A percentile compares a stretch with the other conserved stretches of the same genome.
phyloP scores from a whole-genome alignment of 2,113 vertebrate species.

The Echinops telfairi region DNA sequence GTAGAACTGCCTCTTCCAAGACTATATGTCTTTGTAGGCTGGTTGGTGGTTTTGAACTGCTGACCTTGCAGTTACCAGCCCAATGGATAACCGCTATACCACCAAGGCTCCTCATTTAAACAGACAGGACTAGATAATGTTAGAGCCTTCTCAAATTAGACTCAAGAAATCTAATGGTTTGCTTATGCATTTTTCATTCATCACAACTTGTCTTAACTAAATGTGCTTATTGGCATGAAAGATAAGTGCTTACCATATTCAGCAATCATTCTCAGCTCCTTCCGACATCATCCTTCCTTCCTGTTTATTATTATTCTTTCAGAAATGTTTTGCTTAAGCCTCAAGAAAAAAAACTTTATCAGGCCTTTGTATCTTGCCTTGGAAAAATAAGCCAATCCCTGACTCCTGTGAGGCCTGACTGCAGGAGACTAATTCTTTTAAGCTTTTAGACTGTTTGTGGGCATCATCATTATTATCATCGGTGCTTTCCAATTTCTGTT shows the following conservation, averaged over 20 bases:
- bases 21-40: too few species aligned
- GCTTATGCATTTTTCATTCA: background rate
- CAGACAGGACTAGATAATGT: background rate
- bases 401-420: constrained; percentile 10
- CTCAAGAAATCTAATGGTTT: background rate
- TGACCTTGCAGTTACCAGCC: too few species aligned
- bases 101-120: too few species aligned
- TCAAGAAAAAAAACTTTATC: constrained; percentile 52
- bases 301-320: constrained; percentile 24
- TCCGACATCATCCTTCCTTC: background rate
- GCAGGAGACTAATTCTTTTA: constrained; percentile 5
- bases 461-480: background rate
- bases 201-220: background rate
- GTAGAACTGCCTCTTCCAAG: too few species aligned
- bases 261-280: background rate
- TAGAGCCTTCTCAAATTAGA: too few species aligned
- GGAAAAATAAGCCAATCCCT: constrained; percentile 6
- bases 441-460: constrained; percentile 29
- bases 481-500: background rate
- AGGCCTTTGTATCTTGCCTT: constrained; percentile 3
- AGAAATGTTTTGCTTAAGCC: background rate
- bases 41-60: too few species aligned
- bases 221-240: background rate
- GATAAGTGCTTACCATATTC: background rate
- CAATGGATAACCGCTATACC: too few species aligned